Evolutionary conservation across 1,140 invertebrate genomes (phyloP).

Genomic region (Penaeus japonicus): DNA sequence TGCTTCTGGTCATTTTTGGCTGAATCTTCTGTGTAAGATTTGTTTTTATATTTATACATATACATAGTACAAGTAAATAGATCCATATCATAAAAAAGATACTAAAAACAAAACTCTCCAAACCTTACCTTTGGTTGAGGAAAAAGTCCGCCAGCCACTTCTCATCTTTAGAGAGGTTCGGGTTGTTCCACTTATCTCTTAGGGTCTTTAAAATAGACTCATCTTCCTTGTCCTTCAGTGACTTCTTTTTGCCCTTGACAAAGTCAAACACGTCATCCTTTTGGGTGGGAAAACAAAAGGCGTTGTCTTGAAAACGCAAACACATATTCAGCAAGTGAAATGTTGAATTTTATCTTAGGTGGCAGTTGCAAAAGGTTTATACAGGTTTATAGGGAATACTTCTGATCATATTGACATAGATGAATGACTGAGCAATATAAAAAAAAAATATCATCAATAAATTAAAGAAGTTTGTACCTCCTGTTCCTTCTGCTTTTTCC

Average conservation of each 20-base stretch:
- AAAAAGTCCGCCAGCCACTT: conserved; percentile 46
- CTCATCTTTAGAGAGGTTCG: conserved; percentile 33
- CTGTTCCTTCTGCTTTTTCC: background rate
- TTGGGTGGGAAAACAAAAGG: background rate
- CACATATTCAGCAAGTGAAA: background rate
- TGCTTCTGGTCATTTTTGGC: background rate
- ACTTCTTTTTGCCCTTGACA: conserved; percentile 31
- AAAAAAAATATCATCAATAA: too few relatives aligned
- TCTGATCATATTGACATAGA: too few relatives aligned
- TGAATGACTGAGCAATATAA: too few relatives aligned
- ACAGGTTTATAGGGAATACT: too few relatives aligned
- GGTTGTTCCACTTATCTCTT: conserved; percentile 17
- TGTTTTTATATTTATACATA: too few relatives aligned
- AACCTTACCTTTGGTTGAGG: conserved; percentile 42
- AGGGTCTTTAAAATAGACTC: conserved; percentile 19
- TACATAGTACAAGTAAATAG: too few relatives aligned
- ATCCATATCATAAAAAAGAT: background rate
- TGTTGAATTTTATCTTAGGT: background rate
- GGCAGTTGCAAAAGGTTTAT: too few relatives aligned
- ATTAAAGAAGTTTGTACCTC: background rate
- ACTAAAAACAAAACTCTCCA: background rate
- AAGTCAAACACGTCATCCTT: conserved; percentile 65
- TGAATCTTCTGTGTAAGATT: background rate
- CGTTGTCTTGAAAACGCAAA: background rate
- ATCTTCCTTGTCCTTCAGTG: conserved; percentile 37